Base-by-base conservation (phyloP, 1,140 invertebrate species). In the Leptestheria dahalacensis region DNA sequence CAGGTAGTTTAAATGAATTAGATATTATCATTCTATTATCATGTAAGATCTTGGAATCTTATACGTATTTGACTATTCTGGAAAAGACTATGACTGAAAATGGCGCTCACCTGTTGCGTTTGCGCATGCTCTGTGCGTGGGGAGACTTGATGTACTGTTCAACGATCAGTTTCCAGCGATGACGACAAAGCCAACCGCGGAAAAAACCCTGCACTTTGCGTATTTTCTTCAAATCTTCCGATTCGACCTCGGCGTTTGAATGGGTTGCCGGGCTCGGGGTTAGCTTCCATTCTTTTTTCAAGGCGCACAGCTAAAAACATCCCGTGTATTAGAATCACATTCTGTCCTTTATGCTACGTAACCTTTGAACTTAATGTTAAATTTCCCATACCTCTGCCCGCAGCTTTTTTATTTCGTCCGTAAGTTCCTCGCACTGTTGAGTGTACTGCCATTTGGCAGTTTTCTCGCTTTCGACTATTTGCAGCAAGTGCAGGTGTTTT, bases 121-220 rank as follows among this genome's bases (percentile, higher is more conserved):
- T 94, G 48, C 91, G 72, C 89, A 96, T 93, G 68, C 85, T 91
- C 69, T 94, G 90, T 1, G 91, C 91, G 69, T 94, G 90, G 0
- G 91, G 91, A 63, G 89, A 92, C 67, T 90, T 90, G 65, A 95
- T 96, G 71, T 95, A 95, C 66, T 94, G 86, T 64, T 93, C 89
- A 1, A 95, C 91, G 58, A 95, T 95, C 69, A 92, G 89, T 72
- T 94, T 94, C 91, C 91, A 95, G 57, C 91, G 77, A 3, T 90
- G 74, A n/a, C 91, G 77, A 70, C 91, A 94, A 4, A 95, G 72
- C 91, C 91, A 95, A 1, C 91, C 91, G 3, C 91, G 78, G 72
- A 94, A 94, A 72, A 95, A 93, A 68, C 89, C 92, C 73, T 95
- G 86, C 20, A 95, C 89, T 77, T 95, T 95, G 71, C 93, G 92